These are phyloP conservation scores for Corvus cornix DNA, from an alignment of 2,113 vertebrate species.

Conservation along the genomic window DNA sequence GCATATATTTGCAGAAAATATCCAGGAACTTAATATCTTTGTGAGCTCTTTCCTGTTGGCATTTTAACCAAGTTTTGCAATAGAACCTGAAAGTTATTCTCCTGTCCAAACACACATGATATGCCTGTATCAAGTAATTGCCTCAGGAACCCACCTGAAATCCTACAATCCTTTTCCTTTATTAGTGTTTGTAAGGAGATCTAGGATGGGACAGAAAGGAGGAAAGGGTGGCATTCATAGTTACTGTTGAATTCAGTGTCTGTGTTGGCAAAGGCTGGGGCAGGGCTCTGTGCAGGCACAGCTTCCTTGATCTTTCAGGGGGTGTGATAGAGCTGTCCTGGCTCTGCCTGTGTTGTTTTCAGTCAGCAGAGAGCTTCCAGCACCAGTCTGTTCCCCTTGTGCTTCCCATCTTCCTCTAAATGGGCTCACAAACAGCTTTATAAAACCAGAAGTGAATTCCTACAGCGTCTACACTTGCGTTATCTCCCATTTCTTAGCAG, in stretches of 20 bases:
- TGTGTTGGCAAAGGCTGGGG: background rate
- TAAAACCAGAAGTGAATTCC: background rate
- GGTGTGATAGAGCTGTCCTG: background rate
- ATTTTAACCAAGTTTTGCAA: background rate
- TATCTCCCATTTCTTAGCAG: background rate
- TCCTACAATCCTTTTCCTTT: rapidly evolving
- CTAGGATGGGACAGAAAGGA: background rate
- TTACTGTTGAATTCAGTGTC: rapidly evolving
- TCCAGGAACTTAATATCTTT: background rate
- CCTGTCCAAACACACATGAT: background rate
- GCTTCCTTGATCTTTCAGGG: rapidly evolving
- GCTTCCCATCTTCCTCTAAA: background rate
- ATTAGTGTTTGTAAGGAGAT: background rate
- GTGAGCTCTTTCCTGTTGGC: background rate
- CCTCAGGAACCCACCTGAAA: background rate
- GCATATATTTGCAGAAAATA: background rate
- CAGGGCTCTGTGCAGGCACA: background rate
- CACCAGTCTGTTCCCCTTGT: background rate
- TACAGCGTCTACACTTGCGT: background rate
- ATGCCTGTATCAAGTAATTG: background rate
- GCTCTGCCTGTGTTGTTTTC: background rate
- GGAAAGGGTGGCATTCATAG: rapidly evolving
- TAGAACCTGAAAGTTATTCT: background rate
- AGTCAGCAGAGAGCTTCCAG: background rate
- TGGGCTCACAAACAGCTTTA: background rate